Evolutionary conservation across 2,113 vertebrate genomes (phyloP), one percentile per base, ranked within the genome.

Genomic region (Casuarius casuarius): DNA sequence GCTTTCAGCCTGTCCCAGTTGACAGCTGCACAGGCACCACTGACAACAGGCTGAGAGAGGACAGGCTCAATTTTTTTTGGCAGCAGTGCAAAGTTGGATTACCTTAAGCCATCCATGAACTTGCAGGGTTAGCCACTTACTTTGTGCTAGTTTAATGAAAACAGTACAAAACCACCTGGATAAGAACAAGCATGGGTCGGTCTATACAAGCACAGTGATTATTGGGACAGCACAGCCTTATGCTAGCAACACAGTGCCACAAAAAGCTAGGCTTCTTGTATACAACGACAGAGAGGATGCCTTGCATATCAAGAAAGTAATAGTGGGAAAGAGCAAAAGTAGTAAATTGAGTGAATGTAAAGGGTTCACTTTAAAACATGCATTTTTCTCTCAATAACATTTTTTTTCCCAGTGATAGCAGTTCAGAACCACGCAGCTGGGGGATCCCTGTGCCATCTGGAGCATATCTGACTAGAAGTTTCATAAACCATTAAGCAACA

Each of bases 161-260:
- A 54, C 3, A 2, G 23, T 2, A 75, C 46, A 35, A 12, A 68
- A 1, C 9, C 11, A 7, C 46, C 40, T 40, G 61, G 11, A 66
- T 66, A 48, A 73, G 91, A 94, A 54, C 35, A 52, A 85, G 40
- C 2, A 4, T 22, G 22, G 25, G 10, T n/a, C 62, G 16, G 21
- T 35, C 33, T 54, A 3, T 40, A 46, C 19, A 78, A 67, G 35
- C 33, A 4, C 54, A 84, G 40, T 66, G 78, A 66, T 22, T 71
- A 59, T 63, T 29, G 78, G 65, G 33, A 74, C 7, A 91, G 9
- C 49, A 82, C 15, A 70, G 61, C 35, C 40, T 67, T 52, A 58
- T 1, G 2, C 11, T 46, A 48, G 21, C 28, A 65, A 33, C 0
- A 0, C 0, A 0, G 51, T 52, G 40, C 25, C 21, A 10, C 46